Conservation (phyloP, 2,797 vertebrate genomes). For the Babyrousa celebensis region DNA sequence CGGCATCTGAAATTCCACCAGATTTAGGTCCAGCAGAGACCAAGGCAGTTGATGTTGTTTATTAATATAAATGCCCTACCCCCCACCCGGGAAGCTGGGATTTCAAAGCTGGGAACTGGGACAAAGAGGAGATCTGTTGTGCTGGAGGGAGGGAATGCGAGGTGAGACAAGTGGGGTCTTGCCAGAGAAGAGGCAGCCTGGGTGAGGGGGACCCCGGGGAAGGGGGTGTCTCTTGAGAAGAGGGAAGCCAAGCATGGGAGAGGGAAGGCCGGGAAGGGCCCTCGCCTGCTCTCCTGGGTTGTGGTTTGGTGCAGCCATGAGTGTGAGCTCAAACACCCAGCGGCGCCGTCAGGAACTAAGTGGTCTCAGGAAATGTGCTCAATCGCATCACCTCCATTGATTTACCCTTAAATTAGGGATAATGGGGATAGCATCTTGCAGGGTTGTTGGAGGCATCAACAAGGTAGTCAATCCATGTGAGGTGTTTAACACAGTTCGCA, state of each 20-base stretch:
- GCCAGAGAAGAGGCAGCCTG: not conserved
- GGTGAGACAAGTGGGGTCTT: not conserved
- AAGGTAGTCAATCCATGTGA: not conserved
- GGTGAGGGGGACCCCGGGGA: rapidly evolving
- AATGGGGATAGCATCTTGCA: not conserved
- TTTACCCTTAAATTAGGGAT: not conserved
- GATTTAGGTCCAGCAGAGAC: not conserved
- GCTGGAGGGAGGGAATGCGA: not conserved
- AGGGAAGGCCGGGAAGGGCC: not conserved
- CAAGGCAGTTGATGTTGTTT: not conserved
- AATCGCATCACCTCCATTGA: not conserved
- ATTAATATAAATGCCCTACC: not conserved
- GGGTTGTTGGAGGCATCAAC: not conserved
- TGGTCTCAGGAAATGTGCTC: not conserved
- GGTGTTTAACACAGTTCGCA: constrained; percentile 11
- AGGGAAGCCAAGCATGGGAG: not conserved
- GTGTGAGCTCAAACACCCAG: not conserved
- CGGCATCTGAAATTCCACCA: not conserved
- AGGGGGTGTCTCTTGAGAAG: not conserved
- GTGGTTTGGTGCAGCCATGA: not conserved
- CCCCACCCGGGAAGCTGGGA: not conserved
- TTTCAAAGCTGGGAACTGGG: not conserved
- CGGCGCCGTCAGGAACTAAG: not conserved
- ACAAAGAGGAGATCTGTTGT: not conserved
- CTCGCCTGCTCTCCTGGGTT: not conserved